Percentiles rank a stretch among this genome's conserved stretches.
Evolutionary conservation across 2,888 invertebrate species (phyloP).

Genomic region (Drosophila suboccidentalis): DNA sequence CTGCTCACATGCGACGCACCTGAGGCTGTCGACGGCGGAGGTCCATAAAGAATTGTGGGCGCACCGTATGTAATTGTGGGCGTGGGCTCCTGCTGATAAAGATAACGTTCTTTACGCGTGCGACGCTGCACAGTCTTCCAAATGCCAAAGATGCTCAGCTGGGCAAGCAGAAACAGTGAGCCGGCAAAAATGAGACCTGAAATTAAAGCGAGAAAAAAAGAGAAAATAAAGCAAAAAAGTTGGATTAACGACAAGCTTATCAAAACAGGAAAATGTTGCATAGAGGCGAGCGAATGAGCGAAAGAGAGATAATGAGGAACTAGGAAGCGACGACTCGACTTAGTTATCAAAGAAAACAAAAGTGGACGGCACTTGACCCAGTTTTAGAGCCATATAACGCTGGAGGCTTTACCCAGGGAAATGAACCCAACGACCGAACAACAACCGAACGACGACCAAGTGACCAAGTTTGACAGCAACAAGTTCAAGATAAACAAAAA

Average conservation of each 20-base stretch:
- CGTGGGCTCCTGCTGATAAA: conserved; percentile 82
- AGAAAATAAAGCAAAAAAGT: background rate
- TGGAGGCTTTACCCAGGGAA: conserved; percentile 20
- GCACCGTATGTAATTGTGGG: conserved; percentile 78
- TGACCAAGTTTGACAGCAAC: conserved; percentile 80
- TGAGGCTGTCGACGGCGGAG: conserved; percentile 61
- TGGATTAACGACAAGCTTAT: conserved; percentile 39
- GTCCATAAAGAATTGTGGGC: conserved; percentile 82
- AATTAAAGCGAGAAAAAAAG: background rate
- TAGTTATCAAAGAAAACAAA: conserved; percentile 78
- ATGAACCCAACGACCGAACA: conserved; percentile 47
- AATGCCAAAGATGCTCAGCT: conserved; percentile 94
- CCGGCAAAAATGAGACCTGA: conserved; percentile 94
- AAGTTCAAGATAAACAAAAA: conserved; percentile 79
- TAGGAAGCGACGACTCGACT: conserved; percentile 60
- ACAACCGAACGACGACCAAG: conserved; percentile 69
- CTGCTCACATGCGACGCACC: conserved; percentile 86
- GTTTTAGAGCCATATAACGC: conserved; percentile 6
- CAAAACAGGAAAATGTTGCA: conserved; percentile 38
- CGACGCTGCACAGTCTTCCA: conserved; percentile 89
- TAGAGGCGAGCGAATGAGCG: conserved; percentile 16
- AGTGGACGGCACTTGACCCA: conserved; percentile 78
- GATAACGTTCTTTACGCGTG: conserved; percentile 83
- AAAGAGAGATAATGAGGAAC: conserved; percentile 45
- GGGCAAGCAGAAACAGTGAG: conserved; percentile 94